Evolutionary conservation across 2,113 vertebrate genomes (phyloP), one percentile per base, ranked within the genome.

Genomic region (Ammodytes marinus): DNA sequence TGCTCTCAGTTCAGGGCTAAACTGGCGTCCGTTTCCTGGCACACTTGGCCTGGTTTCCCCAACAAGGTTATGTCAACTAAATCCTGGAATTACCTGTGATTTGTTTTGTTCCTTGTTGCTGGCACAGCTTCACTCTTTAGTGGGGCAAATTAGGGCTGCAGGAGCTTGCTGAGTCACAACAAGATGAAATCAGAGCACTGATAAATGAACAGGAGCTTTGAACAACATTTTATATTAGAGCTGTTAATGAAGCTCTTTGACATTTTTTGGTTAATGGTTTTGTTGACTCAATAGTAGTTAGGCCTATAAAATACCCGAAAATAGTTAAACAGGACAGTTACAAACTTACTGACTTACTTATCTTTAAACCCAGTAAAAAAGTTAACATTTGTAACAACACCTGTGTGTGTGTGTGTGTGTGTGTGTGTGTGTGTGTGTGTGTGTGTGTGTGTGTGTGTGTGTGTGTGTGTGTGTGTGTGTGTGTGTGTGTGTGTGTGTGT

Each of bases 71-170:
- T 35, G 55, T 82, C 63, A 58, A 42, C 7, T 27, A 13, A 70
- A 52, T 74, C 65, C 47, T 50, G 61, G 69, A 73, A 59, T 81
- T 72, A 86, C 64, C 67, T 65, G 37, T 39, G 9, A 79, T 68
- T 79, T 75, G 40, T 69, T 76, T 65, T 46, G 12, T 42, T 4
- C 43, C 15, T 12, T 13, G 37, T 35, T 39, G 15, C 63, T 70
- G 69, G 49, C 69, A 19, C 11, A 45, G 54, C 50, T 68, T 74
- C 60, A 77, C 8, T 59, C 12, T 67, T 66, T 35, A 43, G 53
- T 53, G 4, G 66, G 53, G 55, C 39, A 45, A 65, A 65, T 15
- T 27, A 15, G 8, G 14, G 35, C 63, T 50, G 43, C 66, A 70
- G 72, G 70, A 71, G 80, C 4, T 39, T 15, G 13, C 46, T 60